Evolutionary conservation across 2,888 invertebrate genomes (phyloP), one percentile per base, ranked within the genome.

Genomic region (Crossocerus cetratus): DNA sequence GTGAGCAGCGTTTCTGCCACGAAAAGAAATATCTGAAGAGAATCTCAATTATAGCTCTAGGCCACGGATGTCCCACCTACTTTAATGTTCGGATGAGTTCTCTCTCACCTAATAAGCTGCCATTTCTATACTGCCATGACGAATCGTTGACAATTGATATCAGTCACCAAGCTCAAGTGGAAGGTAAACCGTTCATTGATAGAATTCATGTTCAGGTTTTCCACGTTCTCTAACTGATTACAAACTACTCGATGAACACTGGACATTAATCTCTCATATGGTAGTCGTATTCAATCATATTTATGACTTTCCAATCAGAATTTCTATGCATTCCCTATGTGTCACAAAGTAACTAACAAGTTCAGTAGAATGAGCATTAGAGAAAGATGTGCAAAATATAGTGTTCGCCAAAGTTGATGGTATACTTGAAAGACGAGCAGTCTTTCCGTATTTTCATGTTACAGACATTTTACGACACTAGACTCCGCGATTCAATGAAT

Each of bases 81-180:
- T 74, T 74, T 71, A 69, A 82, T 43, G 67, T 75, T 80, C 65
- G 61, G 72, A 81, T 79, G 79, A 83, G 80, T 62, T 58, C 4
- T 62, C 49, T 80, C 84, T 87, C 83, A 83, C 82, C 77, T 75
- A 82, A 83, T 74, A 88, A 85, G 89, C 89, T 90, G 90, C 90
- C 89, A 89, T 89, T 88, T 86, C 83, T 84, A 83, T 89, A 90
- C 90, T 90, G 90, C 90, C 90, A 89, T 84, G 86, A 86, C 81
- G 78, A 84, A 84, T 84, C 78, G 69, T 85, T 83, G 78, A 82
- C 76, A 81, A 82, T 80, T 82, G 75, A 75, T 76, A 79, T 78
- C 78, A 74, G 60, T 75, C 76, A 54, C 63, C 71, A 75, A 74
- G 76, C 83, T 76, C 80, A 81, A 79, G 49, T 56, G 23, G 57